Base-by-base conservation (phyloP, 2,113 vertebrate genomes). In the Sylvia atricapilla region DNA sequence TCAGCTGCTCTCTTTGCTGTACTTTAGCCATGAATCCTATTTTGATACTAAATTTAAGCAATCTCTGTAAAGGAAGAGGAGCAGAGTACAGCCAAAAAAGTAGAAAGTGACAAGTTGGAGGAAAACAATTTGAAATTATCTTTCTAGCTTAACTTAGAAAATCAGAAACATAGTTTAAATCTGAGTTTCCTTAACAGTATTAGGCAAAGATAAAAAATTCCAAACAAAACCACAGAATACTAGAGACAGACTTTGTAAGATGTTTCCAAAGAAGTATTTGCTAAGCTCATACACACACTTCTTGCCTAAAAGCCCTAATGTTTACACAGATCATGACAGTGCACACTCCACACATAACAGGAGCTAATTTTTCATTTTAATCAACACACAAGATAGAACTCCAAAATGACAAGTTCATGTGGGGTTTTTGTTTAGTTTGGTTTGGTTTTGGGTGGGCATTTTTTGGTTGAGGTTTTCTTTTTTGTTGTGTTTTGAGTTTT, bases 181-280 rank as follows among this genome's bases (percentile, higher is more conserved):
- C 84, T 91, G 74, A 73, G 58, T 91, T 85, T 92, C 78, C 70
- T 94, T 94, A 89, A 89, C 37, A 28, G 31, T 69, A 69, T 79
- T 87, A 87, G 87, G 59, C 31, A 87, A 75, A 95, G 89, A 94
- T 91, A 50, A 91, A 89, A 88, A 79, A 56, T 39, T 76, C 41
- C 62, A 85, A 85, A 74, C 55, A 89, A 94, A 95, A 39, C 70
- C 84, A 80, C 3, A 4, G 70, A 85, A 76, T 85, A 83, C 88
- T 90, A 90, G 67, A 90, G 69, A 79, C 59, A 90, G 63, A 50
- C 59, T 62, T 90, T 59, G 39, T 18, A n/a, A 94, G 41, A 53
- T 46, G 21, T 25, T 93, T 87, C 58, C 91, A 94, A 87, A 91
- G 50, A 56, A 24, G 9, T 7, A 39, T 64, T 94, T 1, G 1